Base-by-base conservation (phyloP, 2,113 vertebrate genomes). In the Ondatra zibethicus region DNA sequence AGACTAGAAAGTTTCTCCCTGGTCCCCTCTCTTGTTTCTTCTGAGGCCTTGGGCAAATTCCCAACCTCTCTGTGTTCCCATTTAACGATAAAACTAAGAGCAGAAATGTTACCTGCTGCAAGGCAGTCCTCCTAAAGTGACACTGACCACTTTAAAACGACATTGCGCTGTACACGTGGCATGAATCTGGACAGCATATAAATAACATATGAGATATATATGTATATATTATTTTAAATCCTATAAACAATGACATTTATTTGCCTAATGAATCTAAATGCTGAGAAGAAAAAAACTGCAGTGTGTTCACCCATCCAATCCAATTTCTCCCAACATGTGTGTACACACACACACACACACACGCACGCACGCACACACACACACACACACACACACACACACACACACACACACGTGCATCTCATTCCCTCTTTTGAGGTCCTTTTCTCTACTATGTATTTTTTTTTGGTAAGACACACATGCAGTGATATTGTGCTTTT, bases 41-140 rank as follows among this genome's bases (percentile, higher is more conserved):
- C 66, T 84, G 72, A 89, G 88, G 63, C 39, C 75, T 68, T 80
- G 50, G 29, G 63, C 70, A 88, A 96, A 33, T 66, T 68, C 89
- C 58, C 77, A 97, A 58, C 45, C 47, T 93, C 88, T 92, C 75
- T 96, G 86, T 96, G 86, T 42, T 61, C 19, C 58, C 21, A 13
- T 75, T 92, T 63, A 88, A 58, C 29, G 72, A 4, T 77, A 89
- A 73, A 95, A 88, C 14, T 7, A 61, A 72, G 33, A 50, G 47
- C 50, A 39, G 4, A 61, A 39, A 8, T 76, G 23, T 90, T 76
- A 76, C 5, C 29, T 39, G 55, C 81, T 52, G 42, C 39, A 50
- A 70, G 65, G 23, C 4, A 21, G 39, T 84, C 27, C 76, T 95
- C 70, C 66, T 5, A 17, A 85, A 91, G 81, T 42, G 75, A 89